Percentiles rank a stretch among this genome's conserved stretches.
Conservation (phyloP, 1,140 invertebrate species). For the Heliconius hewitsoni region DNA sequence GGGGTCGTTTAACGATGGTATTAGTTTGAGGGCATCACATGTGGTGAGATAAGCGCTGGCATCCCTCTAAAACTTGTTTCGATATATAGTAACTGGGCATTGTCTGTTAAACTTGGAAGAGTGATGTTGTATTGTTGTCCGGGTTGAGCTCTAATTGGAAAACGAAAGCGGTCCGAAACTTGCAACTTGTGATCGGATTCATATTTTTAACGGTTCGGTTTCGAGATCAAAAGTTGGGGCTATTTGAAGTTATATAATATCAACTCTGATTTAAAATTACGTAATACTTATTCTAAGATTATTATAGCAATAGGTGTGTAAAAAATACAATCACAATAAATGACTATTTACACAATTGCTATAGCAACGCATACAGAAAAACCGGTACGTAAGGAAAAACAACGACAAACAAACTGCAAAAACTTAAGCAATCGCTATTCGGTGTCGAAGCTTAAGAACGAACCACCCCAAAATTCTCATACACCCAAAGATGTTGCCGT, state of each 20-base stretch:
- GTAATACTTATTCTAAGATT: no score
- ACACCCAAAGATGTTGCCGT: slow-evolving; percentile 16
- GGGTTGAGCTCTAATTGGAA: slow-evolving; percentile 20
- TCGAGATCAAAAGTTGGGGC: background rate
- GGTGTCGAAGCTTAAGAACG: background rate
- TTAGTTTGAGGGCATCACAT: slow-evolving; percentile 68
- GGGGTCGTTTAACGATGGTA: slow-evolving; percentile 57
- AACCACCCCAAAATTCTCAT: slow-evolving; percentile 13
- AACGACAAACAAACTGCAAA: background rate
- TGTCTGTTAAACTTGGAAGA: slow-evolving; percentile 55
- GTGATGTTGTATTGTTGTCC: slow-evolving; percentile 36
- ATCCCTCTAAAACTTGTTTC: slow-evolving; percentile 75
- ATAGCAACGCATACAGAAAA: background rate
- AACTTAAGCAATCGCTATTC: background rate
- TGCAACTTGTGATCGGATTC: background rate
- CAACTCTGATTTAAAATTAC: background rate
- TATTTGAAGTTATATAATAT: background rate
- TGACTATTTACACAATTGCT: background rate
- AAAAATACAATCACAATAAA: background rate
- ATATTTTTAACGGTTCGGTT: background rate
- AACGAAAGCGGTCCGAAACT: background rate
- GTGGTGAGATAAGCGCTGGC: slow-evolving; percentile 73
- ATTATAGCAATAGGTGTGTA: background rate
- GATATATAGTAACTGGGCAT: slow-evolving; percentile 65
- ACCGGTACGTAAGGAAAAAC: background rate